Percentiles rank a stretch among this genome's conserved stretches.
These are phyloP conservation scores for Flexamia atlantica DNA, from an alignment of 2,888 invertebrate species.

Conservation along the genomic window DNA sequence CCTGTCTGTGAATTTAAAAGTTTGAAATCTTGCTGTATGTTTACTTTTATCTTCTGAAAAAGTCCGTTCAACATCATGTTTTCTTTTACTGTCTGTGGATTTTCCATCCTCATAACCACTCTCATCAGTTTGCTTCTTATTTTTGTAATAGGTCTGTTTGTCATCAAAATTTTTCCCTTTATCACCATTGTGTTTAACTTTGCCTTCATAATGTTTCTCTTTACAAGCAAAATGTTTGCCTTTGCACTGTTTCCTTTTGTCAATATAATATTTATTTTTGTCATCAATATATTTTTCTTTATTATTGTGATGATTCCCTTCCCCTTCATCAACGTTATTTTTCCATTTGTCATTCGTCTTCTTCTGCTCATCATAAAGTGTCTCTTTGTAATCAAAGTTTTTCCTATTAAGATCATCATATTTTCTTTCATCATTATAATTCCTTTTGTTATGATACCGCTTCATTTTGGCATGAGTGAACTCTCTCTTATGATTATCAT, in stretches of 20 bases:
- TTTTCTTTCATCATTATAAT: not conserved
- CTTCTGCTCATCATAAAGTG: too few relatives aligned
- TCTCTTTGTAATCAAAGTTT: not conserved
- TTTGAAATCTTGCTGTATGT: constrained; percentile 9
- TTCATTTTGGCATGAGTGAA: not conserved
- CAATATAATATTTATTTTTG: not conserved
- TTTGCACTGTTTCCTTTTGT: too few relatives aligned
- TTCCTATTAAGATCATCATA: not conserved
- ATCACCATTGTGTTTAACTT: not conserved
- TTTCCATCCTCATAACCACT: not conserved
- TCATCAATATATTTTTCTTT: not conserved
- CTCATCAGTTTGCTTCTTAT: not conserved
- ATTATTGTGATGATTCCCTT: not conserved
- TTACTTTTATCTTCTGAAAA: constrained; percentile 9
- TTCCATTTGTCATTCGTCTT: too few relatives aligned
- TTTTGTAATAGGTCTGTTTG: not conserved
- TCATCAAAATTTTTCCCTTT: not conserved
- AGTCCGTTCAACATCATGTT: not conserved
- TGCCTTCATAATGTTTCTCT: not conserved
- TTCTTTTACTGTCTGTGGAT: not conserved
- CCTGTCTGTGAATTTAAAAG: not conserved
- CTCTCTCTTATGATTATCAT: not conserved
- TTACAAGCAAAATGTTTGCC: not conserved
- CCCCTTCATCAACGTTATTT: too few relatives aligned
- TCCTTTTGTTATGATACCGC: not conserved